These are phyloP conservation scores for Dicrurus megarhynchus DNA, from an alignment of 2,113 vertebrate species.

Conservation along the genomic window DNA sequence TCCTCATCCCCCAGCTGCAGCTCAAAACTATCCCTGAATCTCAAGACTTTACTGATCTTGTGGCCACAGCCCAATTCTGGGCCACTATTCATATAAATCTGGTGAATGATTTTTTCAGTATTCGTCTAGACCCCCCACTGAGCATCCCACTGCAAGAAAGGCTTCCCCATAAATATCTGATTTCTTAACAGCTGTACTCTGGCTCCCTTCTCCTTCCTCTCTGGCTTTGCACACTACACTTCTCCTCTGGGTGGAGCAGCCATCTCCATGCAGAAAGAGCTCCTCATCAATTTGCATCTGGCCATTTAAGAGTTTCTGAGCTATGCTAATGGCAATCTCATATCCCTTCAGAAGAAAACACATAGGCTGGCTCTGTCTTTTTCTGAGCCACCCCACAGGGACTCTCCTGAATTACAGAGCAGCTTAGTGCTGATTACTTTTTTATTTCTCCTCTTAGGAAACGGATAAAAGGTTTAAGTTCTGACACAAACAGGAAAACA, in stretches of 20 bases:
- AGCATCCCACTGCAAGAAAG: neutral
- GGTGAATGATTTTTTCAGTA: neutral
- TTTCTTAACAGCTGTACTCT: constrained; percentile 15
- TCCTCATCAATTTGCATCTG: neutral
- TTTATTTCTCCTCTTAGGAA: constrained; percentile 70
- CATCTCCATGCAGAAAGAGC: neutral
- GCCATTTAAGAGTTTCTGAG: neutral
- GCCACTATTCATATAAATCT: neutral
- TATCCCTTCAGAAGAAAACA: neutral
- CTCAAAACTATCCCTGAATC: neutral
- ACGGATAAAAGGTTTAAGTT: constrained; percentile 69
- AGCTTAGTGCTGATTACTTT: constrained; percentile 35
- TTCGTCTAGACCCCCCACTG: neutral
- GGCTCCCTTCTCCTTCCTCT: neutral
- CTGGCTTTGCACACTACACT: neutral
- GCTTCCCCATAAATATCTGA: constrained; percentile 18
- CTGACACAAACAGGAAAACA: constrained; percentile 79
- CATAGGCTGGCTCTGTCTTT: neutral
- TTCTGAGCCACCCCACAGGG: neutral
- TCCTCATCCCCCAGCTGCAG: neutral
- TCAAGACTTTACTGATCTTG: neutral
- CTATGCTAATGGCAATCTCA: neutral
- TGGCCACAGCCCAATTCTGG: neutral
- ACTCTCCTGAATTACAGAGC: constrained; percentile 1
- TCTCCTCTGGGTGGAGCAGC: neutral